A percentile compares a stretch with the other conserved stretches of the same genome.
phyloP scores from a whole-genome alignment of 2,797 vertebrate species.

The Sternarchorhynchus goeldii region DNA sequence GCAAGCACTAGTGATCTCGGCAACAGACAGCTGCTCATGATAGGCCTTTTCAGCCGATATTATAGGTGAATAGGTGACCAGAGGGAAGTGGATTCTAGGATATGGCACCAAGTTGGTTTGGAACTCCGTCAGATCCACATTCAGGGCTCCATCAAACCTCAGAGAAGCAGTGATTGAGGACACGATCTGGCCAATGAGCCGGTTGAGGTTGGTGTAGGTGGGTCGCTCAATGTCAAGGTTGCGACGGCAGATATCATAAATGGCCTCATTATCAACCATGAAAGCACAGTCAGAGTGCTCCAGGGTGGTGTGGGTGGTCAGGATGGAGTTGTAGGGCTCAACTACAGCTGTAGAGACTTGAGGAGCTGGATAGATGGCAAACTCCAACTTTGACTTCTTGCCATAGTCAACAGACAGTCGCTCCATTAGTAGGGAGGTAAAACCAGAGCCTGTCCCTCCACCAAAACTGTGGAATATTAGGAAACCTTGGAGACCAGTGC shows the following conservation, averaged over 20 bases:
- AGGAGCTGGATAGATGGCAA: slow-evolving; percentile 83
- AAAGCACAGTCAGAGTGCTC: slow-evolving; percentile 89
- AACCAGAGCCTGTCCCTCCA: slow-evolving; percentile 85
- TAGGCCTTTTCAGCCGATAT: slow-evolving; percentile 85
- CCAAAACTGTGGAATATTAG: slow-evolving; percentile 87
- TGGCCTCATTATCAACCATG: slow-evolving; percentile 89
- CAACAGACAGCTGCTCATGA: slow-evolving; percentile 81
- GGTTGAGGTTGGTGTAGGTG: slow-evolving; percentile 83
- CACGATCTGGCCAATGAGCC: slow-evolving; percentile 84
- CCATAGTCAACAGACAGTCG: slow-evolving; percentile 83
- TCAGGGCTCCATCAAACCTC: slow-evolving; percentile 83
- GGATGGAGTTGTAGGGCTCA: slow-evolving; percentile 86
- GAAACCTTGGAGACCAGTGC: slow-evolving; percentile 85
- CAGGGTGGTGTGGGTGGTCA: slow-evolving; percentile 85
- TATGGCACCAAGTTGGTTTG: slow-evolving; percentile 87
- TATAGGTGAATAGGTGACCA: slow-evolving; percentile 84
- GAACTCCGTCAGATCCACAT: slow-evolving; percentile 85
- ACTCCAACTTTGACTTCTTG: slow-evolving; percentile 88
- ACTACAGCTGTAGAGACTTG: slow-evolving; percentile 86
- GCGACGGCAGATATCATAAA: slow-evolving; percentile 83
- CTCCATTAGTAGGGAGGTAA: slow-evolving; percentile 87
- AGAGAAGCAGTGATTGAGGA: slow-evolving; percentile 86
- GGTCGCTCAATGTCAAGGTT: slow-evolving; percentile 85
- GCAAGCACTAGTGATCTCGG: slow-evolving; percentile 84
- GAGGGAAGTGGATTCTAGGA: slow-evolving; percentile 83